Percentiles rank a stretch among this genome's conserved stretches.
These are phyloP conservation scores for Tanypteryx hageni DNA, from an alignment of 2,888 invertebrate species.

Conservation along the genomic window DNA sequence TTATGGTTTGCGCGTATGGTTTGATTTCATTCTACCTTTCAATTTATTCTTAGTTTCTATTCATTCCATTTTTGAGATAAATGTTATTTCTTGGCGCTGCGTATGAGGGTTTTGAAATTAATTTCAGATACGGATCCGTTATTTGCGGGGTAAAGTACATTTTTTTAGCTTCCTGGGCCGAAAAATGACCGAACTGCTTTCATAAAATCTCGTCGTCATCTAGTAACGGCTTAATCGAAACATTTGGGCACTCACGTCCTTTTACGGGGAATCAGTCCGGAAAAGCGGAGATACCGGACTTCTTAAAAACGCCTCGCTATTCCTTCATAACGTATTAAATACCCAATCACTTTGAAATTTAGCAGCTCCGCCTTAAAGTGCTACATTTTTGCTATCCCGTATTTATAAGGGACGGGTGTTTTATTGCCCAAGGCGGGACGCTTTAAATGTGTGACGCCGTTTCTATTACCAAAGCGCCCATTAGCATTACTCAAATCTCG, in stretches of 20 bases:
- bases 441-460: neutral
- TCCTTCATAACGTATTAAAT: neutral
- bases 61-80: too few relatives aligned
- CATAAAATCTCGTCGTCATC: too few relatives aligned
- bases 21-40: too few relatives aligned
- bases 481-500: neutral
- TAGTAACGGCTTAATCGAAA: neutral
- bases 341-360: neutral
- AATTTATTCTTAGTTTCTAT: too few relatives aligned
- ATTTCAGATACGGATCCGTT: too few relatives aligned
- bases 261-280: neutral
- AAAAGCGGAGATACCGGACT: neutral
- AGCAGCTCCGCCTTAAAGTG: neutral
- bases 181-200: too few relatives aligned
- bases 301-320: neutral
- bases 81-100: too few relatives aligned
- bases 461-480: conserved; percentile 15
- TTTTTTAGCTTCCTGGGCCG: neutral
- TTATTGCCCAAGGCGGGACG: neutral
- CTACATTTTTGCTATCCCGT: neutral
- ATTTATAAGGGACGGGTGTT: neutral
- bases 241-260: neutral
- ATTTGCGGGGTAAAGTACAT: neutral
- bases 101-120: too few relatives aligned
- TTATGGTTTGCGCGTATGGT: too few relatives aligned